Base-by-base conservation (phyloP, 2,113 vertebrate species). In the Zosterops pallidus region DNA sequence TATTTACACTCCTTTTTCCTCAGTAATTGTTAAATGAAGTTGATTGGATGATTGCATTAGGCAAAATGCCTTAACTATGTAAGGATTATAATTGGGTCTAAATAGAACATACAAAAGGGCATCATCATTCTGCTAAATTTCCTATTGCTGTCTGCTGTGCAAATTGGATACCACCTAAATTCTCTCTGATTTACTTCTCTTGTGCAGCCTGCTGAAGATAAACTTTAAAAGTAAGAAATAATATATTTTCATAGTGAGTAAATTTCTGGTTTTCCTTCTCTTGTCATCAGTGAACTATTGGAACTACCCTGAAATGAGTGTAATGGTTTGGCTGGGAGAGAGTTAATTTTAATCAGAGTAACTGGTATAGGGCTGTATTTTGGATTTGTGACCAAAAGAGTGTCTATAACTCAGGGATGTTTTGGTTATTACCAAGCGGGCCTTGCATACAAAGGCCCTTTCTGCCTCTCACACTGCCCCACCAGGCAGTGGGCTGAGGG, bases 401-500 rank as follows among this genome's bases (percentile, higher is more conserved):
- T 5, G 2, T 24, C 62, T 65, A 17, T 85, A 77, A 64, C 5
- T 23, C 11, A 7, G 28, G 6, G 13, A 41, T 59, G 35, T 12
- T 82, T 49, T 47, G 8, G 16, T 39, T 67, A 8, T 1, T 44
- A 7, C 77, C 16, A 2, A 76, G 62, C 19, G 12, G 39, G 6
- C 23, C 31, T 83, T 41, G 37, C 22, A 8, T 14, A 47, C 53
- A 4, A 44, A 65, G 59, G 59, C 19, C 20, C 26, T 19, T 25
- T 31, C 22, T 75, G 74, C 9, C 39, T n/a, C 21, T 56, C 18
- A 4, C 0, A 1, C 16, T 5, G 9, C 9, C 26, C 28, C 1
- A 5, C 14, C 53, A 22, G 23, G 0, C 3, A 35, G 12, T 1
- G 5, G 31, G 37, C 25, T 71, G 23, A 12, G 83, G 26, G 3